Evolutionary conservation across 2,113 vertebrate species (phyloP), one percentile per base, ranked within the genome.

Genomic region (Menidia beryllina): DNA sequence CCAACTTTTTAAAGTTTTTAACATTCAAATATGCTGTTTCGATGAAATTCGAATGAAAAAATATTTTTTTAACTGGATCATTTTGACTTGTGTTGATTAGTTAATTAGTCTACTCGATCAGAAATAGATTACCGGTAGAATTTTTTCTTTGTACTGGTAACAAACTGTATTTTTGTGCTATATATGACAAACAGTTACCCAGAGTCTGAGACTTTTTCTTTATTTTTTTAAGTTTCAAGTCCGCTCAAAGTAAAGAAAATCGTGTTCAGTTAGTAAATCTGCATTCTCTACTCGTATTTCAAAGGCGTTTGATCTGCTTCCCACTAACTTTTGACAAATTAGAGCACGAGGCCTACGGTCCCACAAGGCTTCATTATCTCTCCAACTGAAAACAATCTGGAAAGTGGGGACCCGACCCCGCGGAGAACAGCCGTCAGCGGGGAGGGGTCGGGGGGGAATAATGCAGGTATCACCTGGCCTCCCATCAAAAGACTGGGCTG

Each of bases 361-460:
- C 88, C 86, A 72, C 52, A 78, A 83, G 89, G 72, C 76, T 75
- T 75, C 81, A 87, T 89, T 88, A 89, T 83, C 77, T 76, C 55
- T 74, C 78, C 30, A 56, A 75, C 72, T 49, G 82, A 84, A 75
- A 78, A 69, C 75, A 75, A 70, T 52, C 73, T 34, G 68, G 49
- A 75, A 50, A 67, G 62, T 39, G 17, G 69, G 72, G 69, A 81
- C 59, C 52, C 53, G 39, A 72, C 60, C 45, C 34, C 51, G 63
- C 70, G 24, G 75, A 75, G 63, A 81, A 70, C 49, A 26, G 62
- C 58, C 72, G 60, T 30, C 48, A 14, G 63, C 59, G 62, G 39
- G 57, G 68, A 26, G 9, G n/a, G 62, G 77, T 47, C 41, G 58
- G 26, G 38, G 17, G 73, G 64, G 79, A 85, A 85, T 87, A 84